Evolutionary conservation across 2,888 invertebrate genomes (phyloP).

Genomic region (Spisula subtruncata): DNA sequence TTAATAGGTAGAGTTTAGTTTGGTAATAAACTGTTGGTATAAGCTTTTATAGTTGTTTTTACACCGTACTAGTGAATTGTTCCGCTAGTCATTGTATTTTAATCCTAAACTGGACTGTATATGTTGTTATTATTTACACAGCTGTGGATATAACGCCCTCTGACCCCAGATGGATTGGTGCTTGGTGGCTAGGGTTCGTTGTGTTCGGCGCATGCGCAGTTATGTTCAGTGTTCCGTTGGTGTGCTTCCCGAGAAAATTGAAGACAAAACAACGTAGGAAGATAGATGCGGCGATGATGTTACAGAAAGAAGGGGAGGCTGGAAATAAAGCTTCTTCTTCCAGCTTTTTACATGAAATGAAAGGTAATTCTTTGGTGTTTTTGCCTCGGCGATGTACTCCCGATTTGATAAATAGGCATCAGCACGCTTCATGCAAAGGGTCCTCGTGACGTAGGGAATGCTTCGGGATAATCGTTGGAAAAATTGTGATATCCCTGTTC

Average conservation of each 20-base stretch:
- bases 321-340: not conserved
- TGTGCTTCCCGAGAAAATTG: conserved; percentile 74
- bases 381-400: no score
- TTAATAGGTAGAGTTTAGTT: no score
- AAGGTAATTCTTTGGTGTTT: conserved; percentile 46
- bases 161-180: conserved; percentile 80
- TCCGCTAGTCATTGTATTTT: not conserved
- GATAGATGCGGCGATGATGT: not conserved
- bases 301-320: not conserved
- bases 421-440: no score
- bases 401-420: no score
- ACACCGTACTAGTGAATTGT: no score
- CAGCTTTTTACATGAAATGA: conserved; percentile 26
- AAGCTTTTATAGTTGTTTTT: no score
- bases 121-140: conserved; percentile 29
- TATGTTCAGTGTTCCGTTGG: conserved; percentile 69
- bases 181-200: conserved; percentile 81
- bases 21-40: no score
- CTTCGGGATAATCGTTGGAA: no score
- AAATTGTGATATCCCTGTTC: no score
- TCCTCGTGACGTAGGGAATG: no score
- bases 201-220: conserved; percentile 72
- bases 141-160: conserved; percentile 71
- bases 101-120: not conserved
- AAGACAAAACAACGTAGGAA: conserved; percentile 46